Conservation (phyloP, 1,140 invertebrate species). For the Cardiocondyla obscurior region DNA sequence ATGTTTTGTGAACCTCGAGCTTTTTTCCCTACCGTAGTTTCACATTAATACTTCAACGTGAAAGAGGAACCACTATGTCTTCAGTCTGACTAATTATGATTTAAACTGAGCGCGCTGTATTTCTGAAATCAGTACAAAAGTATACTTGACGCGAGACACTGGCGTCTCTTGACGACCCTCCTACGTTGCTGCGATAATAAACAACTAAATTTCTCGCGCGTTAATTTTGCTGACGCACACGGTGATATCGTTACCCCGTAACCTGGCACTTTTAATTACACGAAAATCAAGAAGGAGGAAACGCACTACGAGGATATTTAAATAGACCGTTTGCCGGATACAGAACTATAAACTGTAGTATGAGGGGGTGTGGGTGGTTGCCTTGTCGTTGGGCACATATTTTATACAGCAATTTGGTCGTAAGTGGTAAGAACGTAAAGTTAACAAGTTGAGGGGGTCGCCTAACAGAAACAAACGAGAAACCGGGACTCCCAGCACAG, state of each 20-base stretch:
- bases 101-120: not conserved
- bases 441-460: conserved; percentile 69
- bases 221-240: not conserved
- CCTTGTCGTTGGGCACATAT: conserved; percentile 61
- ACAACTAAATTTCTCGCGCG: conserved; percentile 16
- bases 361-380: conserved; percentile 35
- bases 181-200: not conserved
- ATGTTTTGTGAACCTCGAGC: not conserved
- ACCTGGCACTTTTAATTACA: conserved; percentile 2
- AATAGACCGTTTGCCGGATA: not conserved
- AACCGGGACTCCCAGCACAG: not conserved
- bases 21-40: not conserved
- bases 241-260: not conserved
- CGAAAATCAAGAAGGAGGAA: not conserved
- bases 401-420: conserved; percentile 71
- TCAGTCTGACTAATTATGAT: conserved; percentile 5
- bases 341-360: not conserved
- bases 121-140: too few relatives aligned
- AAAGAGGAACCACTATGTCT: not conserved
- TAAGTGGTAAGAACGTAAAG: conserved; percentile 73
- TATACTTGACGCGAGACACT: too few relatives aligned
- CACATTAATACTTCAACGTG: not conserved
- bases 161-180: too few relatives aligned
- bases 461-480: conserved; percentile 73
- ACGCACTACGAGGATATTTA: not conserved